Conservation (phyloP, 2,888 invertebrate species). For the Spisula solida region DNA sequence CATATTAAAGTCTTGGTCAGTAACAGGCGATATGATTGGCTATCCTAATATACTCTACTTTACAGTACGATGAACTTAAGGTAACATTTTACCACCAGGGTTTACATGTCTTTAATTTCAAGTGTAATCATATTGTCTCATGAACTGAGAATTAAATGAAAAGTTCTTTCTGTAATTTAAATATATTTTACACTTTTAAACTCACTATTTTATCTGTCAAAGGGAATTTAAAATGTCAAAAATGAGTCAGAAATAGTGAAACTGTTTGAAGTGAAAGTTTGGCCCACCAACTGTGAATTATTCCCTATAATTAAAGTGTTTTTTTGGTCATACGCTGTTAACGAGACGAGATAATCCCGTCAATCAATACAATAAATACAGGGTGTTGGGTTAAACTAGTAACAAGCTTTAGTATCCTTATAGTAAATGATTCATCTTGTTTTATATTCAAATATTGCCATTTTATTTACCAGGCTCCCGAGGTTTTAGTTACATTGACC, state of each 20-base stretch:
- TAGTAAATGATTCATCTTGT: neutral
- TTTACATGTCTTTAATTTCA: no score
- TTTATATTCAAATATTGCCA: conserved; percentile 4
- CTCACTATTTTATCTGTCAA: neutral
- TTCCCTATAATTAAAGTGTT: conserved; percentile 9
- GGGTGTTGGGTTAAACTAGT: neutral
- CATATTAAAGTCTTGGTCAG: no score
- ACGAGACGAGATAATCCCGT: neutral
- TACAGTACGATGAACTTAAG: no score
- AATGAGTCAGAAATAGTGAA: conserved; percentile 2
- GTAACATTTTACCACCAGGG: no score
- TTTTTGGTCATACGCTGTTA: conserved; percentile 6
- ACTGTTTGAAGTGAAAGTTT: neutral
- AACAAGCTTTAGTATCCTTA: neutral
- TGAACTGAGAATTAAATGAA: no score
- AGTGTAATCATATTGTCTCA: no score
- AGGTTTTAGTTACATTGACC: neutral
- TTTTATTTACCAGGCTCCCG: neutral
- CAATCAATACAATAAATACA: neutral
- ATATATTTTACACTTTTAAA: neutral
- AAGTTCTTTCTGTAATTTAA: no score
- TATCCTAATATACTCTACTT: no score
- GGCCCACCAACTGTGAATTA: conserved; percentile 29
- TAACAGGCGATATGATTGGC: no score
- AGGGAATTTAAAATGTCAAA: neutral